Base-by-base conservation (phyloP, 2,797 vertebrate genomes). In the Parauchenoglanis ngamensis region DNA sequence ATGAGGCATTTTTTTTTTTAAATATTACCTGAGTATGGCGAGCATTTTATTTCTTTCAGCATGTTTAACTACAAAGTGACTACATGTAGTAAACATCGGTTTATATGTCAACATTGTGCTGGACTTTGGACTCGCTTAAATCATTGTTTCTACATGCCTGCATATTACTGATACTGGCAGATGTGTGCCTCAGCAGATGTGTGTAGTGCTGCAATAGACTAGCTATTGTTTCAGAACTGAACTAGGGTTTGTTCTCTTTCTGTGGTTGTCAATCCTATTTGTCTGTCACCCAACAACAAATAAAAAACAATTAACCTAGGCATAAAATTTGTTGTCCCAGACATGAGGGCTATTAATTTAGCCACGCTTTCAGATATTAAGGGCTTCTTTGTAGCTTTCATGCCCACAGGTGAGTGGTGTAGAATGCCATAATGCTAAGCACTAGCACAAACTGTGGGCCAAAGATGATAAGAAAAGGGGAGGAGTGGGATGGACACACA, bases 361-460 rank as follows among this genome's bases (percentile, higher is more conserved):
- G 61, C 61, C n/a, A 65, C 15, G 0, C 63, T 28, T 68, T 68
- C 82, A 65, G 49, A 85, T 73, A 85, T 88, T 88, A 82, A 79
- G 61, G 77, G 70, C 35, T 80, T 28, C 61, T 77, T 85, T 91
- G 80, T 75, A 87, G 52, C 84, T 72, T 82, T 57, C 83, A 79
- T 85, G 83, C 83, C 83, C 70, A 72, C 63, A 54, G 75, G 52
- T 68, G 44, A 67, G 40, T 90, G 87, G 78, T 68, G 7, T 35
- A 35, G 28, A 68, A 90, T 92, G 87, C 73, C 6, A 44, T 90
- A 90, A 86, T 49, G 87, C 89, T 91, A 54, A 88, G 86, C 84
- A 59, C 72, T 87, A 88, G 85, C 82, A 84, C 80, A 25, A 85
- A 91, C 84, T 88, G 81, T 80, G 84, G 90, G 88, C 81, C 88